Conservation (phyloP, 1,140 invertebrate species). For the Papilio helenus region DNA sequence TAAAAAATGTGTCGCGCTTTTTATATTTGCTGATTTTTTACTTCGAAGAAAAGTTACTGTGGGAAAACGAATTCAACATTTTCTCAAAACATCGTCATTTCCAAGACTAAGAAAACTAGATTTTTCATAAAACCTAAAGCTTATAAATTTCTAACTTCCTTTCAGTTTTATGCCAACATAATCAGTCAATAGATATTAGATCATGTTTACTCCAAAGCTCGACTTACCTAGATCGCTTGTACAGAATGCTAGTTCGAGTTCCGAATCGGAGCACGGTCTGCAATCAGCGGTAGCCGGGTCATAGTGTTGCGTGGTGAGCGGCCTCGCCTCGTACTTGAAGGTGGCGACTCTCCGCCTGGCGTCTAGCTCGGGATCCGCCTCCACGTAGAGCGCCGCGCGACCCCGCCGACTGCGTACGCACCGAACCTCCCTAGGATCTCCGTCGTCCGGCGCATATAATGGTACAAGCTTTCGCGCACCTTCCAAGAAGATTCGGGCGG, state of each 20-base stretch:
- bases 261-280: constrained; percentile 89
- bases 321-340: constrained; percentile 88
- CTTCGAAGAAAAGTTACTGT: constrained; percentile 28
- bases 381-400: constrained; percentile 89
- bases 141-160: too few relatives aligned
- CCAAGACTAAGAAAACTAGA: neutral
- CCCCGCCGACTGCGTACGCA: constrained; percentile 88
- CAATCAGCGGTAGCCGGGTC: constrained; percentile 88
- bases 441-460: constrained; percentile 86
- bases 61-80: neutral
- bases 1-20: neutral
- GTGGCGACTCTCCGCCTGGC: constrained; percentile 82
- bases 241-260: constrained; percentile 90
- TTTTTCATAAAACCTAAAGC: too few relatives aligned
- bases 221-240: constrained; percentile 90
- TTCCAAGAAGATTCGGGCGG: constrained; percentile 89
- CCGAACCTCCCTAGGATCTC: constrained; percentile 83
- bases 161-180: too few relatives aligned
- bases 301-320: constrained; percentile 77
- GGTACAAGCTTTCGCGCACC: constrained; percentile 85
- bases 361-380: constrained; percentile 81
- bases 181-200: too few relatives aligned
- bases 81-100: neutral
- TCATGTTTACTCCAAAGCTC: neutral
- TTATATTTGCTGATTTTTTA: constrained; percentile 6